Percentiles rank a stretch among this genome's conserved stretches.
Evolutionary conservation across 2,113 vertebrate species (phyloP).

Genomic region (Urocynchramus pylzowi): DNA sequence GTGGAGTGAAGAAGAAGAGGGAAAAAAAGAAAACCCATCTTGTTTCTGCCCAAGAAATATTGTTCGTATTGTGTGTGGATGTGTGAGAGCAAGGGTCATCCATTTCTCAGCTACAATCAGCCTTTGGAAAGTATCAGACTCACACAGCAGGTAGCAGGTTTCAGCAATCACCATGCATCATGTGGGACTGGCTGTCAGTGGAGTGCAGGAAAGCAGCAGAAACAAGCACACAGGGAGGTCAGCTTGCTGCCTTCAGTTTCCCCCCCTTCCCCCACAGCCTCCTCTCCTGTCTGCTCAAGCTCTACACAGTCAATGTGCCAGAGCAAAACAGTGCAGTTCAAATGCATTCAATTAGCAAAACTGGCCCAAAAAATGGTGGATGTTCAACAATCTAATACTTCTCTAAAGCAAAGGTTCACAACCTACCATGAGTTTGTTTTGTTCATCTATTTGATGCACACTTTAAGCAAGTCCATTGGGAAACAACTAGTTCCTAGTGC

Average conservation of each 20-base stretch:
- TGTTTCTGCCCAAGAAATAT: slow-evolving; percentile 14
- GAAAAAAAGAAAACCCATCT: background rate
- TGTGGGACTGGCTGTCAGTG: background rate
- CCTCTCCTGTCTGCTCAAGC: background rate
- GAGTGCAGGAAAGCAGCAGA: background rate
- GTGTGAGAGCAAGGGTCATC: slow-evolving; percentile 34
- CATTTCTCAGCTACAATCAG: slow-evolving; percentile 20
- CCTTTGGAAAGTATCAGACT: slow-evolving; percentile 6
- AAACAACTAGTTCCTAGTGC: background rate
- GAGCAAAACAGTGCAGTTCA: background rate
- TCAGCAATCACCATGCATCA: background rate
- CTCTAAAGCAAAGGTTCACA: background rate
- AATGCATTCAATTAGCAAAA: background rate
- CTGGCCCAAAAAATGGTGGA: background rate
- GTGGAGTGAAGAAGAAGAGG: background rate
- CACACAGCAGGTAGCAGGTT: slow-evolving; percentile 26
- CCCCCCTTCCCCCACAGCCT: background rate
- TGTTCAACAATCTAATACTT: background rate
- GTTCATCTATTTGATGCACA: background rate
- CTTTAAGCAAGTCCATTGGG: background rate
- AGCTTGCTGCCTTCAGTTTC: background rate
- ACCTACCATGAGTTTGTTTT: background rate
- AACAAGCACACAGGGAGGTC: background rate
- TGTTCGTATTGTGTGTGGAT: background rate
- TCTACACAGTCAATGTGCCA: background rate